phyloP scores from a whole-genome alignment of 2,797 vertebrate species.

The Passerculus sandwichensis region DNA sequence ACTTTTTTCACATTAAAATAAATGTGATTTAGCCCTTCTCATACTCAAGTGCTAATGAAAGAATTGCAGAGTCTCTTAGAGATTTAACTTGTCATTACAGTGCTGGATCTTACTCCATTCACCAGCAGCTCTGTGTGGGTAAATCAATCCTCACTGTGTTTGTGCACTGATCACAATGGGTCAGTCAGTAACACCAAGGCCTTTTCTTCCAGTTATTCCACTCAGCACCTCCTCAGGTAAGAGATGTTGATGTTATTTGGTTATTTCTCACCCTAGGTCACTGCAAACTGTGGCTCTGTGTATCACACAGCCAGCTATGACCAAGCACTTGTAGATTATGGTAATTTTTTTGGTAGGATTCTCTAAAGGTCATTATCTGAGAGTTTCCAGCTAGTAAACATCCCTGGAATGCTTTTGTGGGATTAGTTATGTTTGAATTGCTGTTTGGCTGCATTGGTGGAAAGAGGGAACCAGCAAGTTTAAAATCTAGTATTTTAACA shows the following conservation, averaged over 20 bases:
- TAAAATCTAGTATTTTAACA: not conserved
- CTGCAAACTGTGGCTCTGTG: not conserved
- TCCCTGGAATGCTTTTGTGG: not conserved
- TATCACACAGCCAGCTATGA: not conserved
- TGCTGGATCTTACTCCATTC: not conserved
- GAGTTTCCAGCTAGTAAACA: not conserved
- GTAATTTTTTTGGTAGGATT: not conserved
- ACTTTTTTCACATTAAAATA: not conserved
- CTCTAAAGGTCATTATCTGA: not conserved
- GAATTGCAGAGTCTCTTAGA: not conserved
- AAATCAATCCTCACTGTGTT: not conserved
- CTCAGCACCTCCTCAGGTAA: not conserved
- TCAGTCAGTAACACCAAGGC: too few relatives aligned
- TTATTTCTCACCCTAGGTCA: not conserved
- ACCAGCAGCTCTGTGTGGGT: not conserved
- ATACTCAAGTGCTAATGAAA: not conserved
- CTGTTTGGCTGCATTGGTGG: not conserved
- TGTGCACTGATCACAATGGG: accelerated
- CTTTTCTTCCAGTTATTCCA: not conserved
- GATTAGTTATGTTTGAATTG: not conserved
- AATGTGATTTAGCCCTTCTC: not conserved
- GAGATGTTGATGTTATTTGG: too few relatives aligned
- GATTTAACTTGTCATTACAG: accelerated
- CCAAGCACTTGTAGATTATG: not conserved
- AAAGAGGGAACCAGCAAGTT: not conserved